Evolutionary conservation across 2,888 invertebrate genomes (phyloP).

Genomic region (Cheilosia soror): DNA sequence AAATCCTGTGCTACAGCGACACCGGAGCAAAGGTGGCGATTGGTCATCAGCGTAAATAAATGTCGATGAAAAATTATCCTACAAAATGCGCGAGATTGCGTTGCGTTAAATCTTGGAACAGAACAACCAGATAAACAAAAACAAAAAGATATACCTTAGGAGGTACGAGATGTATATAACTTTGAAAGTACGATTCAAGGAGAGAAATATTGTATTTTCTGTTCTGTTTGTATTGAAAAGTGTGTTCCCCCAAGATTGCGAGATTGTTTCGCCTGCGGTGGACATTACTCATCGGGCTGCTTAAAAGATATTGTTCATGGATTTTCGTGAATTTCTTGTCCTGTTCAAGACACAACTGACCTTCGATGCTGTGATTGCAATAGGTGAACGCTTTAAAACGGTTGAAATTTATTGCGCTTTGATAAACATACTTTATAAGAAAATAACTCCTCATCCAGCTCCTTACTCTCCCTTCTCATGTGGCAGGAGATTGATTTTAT

Average conservation of each 20-base stretch:
- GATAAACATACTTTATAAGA: no score
- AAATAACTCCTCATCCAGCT: no score
- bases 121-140: background rate
- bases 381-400: constrained; percentile 14
- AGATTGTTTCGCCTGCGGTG: constrained; percentile 66
- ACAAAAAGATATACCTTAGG: constrained; percentile 2
- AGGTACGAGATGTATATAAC: constrained; percentile 3
- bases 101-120: constrained; percentile 24
- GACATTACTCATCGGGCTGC: constrained; percentile 60
- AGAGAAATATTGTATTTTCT: constrained; percentile 34
- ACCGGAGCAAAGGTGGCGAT: constrained; percentile 53
- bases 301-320: constrained; percentile 55
- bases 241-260: constrained; percentile 44
- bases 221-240: constrained; percentile 29
- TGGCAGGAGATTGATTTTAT: no score
- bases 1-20: constrained; percentile 16
- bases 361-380: constrained; percentile 36
- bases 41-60: constrained; percentile 67
- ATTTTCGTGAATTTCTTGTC: constrained; percentile 9
- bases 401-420: constrained; percentile 29
- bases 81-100: constrained; percentile 55
- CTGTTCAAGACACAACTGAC: constrained; percentile 30
- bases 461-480: no score
- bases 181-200: constrained; percentile 8
- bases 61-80: constrained; percentile 65